phyloP scores from a whole-genome alignment of 2,888 invertebrate species.

The Criorhina ranunculi region DNA sequence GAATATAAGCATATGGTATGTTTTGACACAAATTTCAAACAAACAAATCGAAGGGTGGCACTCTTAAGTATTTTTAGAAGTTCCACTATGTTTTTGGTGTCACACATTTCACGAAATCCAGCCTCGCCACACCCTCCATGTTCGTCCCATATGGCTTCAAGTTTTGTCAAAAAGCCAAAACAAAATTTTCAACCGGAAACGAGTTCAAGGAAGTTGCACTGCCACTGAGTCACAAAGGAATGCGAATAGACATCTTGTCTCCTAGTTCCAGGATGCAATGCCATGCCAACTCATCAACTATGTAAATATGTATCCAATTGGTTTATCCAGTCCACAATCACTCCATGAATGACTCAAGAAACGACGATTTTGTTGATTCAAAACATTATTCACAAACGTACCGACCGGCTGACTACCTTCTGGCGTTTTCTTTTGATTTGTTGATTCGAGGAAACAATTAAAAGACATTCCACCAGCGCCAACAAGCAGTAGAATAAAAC shows the following conservation, averaged over 20 bases:
- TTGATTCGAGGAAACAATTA: constrained; percentile 39
- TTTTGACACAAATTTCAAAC: too few relatives aligned
- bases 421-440: constrained; percentile 3
- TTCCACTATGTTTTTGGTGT: background rate
- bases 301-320: background rate
- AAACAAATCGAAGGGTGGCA: too few relatives aligned
- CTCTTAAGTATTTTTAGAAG: too few relatives aligned
- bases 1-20: too few relatives aligned
- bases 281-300: background rate
- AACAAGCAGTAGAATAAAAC: background rate
- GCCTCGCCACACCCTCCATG: background rate
- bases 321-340: background rate
- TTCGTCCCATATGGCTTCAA: background rate
- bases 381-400: constrained; percentile 18
- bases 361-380: background rate
- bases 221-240: background rate
- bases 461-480: constrained; percentile 38
- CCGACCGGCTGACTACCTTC: constrained; percentile 6
- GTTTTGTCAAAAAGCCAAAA: background rate
- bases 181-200: background rate
- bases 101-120: background rate
- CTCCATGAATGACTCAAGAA: constrained; percentile 6
- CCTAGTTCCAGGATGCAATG: background rate
- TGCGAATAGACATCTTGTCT: background rate
- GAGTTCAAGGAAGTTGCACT: background rate